Evolutionary conservation across 2,113 vertebrate genomes (phyloP).

Genomic region (Paraplagusia blochii): DNA sequence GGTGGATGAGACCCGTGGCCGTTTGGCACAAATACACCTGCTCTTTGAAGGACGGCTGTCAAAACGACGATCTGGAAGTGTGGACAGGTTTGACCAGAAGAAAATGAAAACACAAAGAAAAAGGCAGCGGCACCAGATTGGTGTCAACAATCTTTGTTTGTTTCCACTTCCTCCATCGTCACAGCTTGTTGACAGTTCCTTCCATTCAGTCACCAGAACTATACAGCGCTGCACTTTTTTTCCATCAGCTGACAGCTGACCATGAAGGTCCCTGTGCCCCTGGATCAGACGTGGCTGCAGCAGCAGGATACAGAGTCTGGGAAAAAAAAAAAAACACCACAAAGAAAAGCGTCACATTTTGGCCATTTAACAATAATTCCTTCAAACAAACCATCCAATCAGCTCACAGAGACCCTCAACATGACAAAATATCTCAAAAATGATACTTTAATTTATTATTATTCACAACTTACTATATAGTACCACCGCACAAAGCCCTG

Average conservation of each 20-base stretch:
- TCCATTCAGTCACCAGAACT: slow-evolving; percentile 31
- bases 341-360: background rate
- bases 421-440: no score
- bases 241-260: slow-evolving; percentile 49
- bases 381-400: no score
- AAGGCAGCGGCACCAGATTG: background rate
- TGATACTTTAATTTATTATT: no score
- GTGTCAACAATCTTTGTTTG: slow-evolving; percentile 21
- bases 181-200: slow-evolving; percentile 19
- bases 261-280: slow-evolving; percentile 18
- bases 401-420: no score
- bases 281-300: slow-evolving; percentile 15
- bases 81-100: slow-evolving; percentile 1
- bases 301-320: slow-evolving; percentile 1
- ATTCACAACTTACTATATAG: no score
- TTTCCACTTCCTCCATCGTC: slow-evolving; percentile 62
- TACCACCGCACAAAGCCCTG: no score
- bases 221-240: slow-evolving; percentile 46
- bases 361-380: background rate
- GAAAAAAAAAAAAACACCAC: background rate
- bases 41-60: slow-evolving; percentile 1
- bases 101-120: background rate
- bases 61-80: slow-evolving; percentile 1
- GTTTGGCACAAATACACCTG: slow-evolving; percentile 27
- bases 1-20: slow-evolving; percentile 44